Conservation (phyloP, 2,113 vertebrate genomes). For the Casuarius casuarius region DNA sequence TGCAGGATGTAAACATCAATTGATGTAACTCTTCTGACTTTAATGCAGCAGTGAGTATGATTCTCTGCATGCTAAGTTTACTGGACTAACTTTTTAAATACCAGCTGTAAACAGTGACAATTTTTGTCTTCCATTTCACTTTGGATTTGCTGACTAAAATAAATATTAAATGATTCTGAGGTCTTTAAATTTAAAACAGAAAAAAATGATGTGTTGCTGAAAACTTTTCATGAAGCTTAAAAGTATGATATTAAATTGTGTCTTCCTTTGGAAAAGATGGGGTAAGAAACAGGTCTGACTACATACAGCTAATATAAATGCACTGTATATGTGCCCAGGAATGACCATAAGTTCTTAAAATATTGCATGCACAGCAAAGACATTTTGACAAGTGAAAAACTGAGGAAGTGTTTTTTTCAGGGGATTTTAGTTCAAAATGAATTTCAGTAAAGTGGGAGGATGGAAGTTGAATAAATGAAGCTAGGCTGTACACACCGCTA, state of each 20-base stretch:
- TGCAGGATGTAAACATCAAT: neutral
- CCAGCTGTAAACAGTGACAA: neutral
- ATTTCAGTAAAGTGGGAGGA: neutral
- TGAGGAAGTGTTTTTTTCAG: neutral
- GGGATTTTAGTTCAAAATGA: neutral
- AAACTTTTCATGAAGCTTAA: neutral
- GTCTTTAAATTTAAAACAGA: neutral
- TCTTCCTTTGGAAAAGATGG: neutral
- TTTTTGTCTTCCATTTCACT: slow-evolving; percentile 1
- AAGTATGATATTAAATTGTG: neutral
- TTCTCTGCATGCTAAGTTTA: neutral
- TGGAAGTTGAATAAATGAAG: neutral
- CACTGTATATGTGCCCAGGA: neutral
- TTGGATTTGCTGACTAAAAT: neutral
- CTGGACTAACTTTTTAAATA: neutral
- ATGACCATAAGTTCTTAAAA: neutral
- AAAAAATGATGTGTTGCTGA: neutral
- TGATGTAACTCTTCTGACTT: neutral
- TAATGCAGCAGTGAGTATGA: neutral
- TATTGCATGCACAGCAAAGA: neutral
- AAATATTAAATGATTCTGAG: neutral
- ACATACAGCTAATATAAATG: neutral
- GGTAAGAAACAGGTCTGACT: neutral
- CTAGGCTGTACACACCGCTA: neutral
- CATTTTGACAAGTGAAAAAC: neutral